These are phyloP conservation scores for Arremon aurantiirostris DNA, from an alignment of 2,797 vertebrate genomes.

Conservation along the genomic window DNA sequence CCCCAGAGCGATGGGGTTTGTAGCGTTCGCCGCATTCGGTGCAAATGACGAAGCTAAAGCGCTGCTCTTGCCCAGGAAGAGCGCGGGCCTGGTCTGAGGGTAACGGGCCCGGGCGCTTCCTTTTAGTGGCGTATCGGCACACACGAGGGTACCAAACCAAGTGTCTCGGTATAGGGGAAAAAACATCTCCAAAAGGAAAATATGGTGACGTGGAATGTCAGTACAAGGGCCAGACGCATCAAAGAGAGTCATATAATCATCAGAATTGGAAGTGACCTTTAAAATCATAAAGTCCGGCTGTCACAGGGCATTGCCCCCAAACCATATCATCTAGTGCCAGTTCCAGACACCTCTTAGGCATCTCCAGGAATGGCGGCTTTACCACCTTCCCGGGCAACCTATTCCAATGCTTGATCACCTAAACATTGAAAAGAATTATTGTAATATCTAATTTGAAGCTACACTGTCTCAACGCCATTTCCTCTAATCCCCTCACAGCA, in stretches of 20 bases:
- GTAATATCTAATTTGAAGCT: not conserved
- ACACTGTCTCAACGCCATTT: not conserved
- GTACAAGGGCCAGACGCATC: not conserved
- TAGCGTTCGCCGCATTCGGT: fast-evolving
- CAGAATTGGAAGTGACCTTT: not conserved
- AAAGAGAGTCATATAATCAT: not conserved
- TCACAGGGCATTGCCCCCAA: not conserved
- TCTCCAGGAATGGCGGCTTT: not conserved
- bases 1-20: fast-evolving
- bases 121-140: fast-evolving
- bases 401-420: not conserved
- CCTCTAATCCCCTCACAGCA: not conserved
- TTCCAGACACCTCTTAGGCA: not conserved
- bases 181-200: not conserved
- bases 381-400: not conserved
- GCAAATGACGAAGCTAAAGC: fast-evolving
- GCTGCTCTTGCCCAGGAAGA: fast-evolving
- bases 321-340: fast-evolving
- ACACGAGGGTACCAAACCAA: fast-evolving
- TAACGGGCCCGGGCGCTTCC: fast-evolving
- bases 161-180: fast-evolving
- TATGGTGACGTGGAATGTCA: fast-evolving
- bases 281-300: not conserved
- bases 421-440: not conserved
- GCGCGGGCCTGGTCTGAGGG: not conserved